Base-by-base conservation (phyloP, 2,888 invertebrate genomes). In the Drosophila longiperda region DNA sequence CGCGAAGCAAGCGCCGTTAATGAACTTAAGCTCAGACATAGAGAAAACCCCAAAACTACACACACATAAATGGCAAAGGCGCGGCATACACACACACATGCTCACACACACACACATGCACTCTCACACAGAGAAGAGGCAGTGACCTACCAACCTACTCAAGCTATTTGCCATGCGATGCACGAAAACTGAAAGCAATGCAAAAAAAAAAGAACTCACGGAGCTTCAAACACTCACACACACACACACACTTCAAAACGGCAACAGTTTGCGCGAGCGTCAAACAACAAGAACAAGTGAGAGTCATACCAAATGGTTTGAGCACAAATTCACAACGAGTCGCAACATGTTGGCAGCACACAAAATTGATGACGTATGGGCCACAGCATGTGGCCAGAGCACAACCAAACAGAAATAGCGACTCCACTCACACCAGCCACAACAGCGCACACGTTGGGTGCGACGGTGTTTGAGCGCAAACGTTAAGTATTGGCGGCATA, bases 81-180 rank as follows among this genome's bases (percentile, higher is more conserved):
- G 78, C 57, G 49, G 26, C 48, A 53, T 29, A 54, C 55, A 26
- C 23, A 57, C 52, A 53, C 54, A 33, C 48, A 38, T 60, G 45
- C 38, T 52, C 6, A 32, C 7, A 50, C 42, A 40, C 53, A 15
- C 36, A 40, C 38, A 45, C 23, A 54, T 53, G 59, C 42, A 53
- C 45, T 17, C 33, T 59, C 38, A 34, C 48, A 54, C 15, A 26
- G 32, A 55, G 53, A 15, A 58, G 40, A 59, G 77, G 71, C 87
- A 81, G 87, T 89, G 89, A 89, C 89, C 83, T 86, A 89, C 72
- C 83, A 89, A 89, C 89, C 83, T 86, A 88, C 85, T 79, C 86
- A 86, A 72, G 66, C 70, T 68, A 65, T 77, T 69, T 80, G 66
- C 54, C 77, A 80, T 80, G 80, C 66, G 48, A 61, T 76, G 77